These are phyloP conservation scores for Entomobrya multifasciata DNA, from an alignment of 2,888 invertebrate species.

Conservation along the genomic window DNA sequence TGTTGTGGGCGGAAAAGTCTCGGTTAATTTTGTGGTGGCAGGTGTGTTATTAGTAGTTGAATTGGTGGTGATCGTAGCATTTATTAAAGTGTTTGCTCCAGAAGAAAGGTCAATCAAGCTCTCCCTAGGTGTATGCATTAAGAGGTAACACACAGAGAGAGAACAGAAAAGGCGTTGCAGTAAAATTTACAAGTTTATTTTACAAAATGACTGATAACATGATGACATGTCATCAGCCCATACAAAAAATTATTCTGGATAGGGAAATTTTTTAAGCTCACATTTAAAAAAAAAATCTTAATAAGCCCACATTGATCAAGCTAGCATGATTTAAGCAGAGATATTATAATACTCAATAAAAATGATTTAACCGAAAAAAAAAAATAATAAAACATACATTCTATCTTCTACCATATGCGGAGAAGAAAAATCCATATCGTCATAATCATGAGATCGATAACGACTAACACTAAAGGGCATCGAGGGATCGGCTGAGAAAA, in stretches of 20 bases:
- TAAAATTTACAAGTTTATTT: not conserved
- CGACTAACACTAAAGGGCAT: slow-evolving; percentile 40
- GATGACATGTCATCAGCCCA: too few relatives aligned
- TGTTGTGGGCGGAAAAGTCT: slow-evolving; percentile 61
- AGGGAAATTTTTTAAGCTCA: not conserved
- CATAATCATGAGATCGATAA: slow-evolving; percentile 44
- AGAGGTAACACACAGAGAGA: not conserved
- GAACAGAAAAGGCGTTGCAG: not conserved
- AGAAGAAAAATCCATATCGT: slow-evolving; percentile 31
- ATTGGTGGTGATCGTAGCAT: too few relatives aligned
- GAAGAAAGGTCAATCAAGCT: slow-evolving; percentile 53
- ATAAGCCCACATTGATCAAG: too few relatives aligned
- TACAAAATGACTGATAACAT: too few relatives aligned
- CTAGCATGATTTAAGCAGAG: too few relatives aligned
- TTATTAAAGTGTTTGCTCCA: not conserved
- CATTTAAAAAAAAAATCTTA: not conserved
- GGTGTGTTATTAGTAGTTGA: too few relatives aligned
- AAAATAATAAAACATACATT: slow-evolving; percentile 83
- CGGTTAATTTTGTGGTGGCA: too few relatives aligned
- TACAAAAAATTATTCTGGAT: too few relatives aligned
- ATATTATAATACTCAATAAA: too few relatives aligned
- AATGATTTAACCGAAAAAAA: too few relatives aligned
- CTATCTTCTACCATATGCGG: slow-evolving; percentile 85
- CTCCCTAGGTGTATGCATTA: slow-evolving; percentile 28
- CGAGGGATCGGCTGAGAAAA: slow-evolving; percentile 50